Evolutionary conservation across 1,140 invertebrate species (phyloP), one percentile per base, ranked within the genome.

Genomic region (Hesperophylax magnus): DNA sequence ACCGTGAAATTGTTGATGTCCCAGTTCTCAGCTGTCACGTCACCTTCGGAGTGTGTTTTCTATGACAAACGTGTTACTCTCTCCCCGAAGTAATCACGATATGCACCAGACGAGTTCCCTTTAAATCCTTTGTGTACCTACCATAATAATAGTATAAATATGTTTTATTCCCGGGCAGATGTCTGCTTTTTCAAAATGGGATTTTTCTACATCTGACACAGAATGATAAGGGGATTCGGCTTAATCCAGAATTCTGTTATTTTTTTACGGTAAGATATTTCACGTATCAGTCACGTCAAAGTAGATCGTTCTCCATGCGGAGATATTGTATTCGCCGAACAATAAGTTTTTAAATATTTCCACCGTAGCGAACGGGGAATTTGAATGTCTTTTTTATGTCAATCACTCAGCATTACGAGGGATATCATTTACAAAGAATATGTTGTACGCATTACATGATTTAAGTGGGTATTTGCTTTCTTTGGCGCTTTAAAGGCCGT

Each of bases 61-160:
- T 31, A 24, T 18, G 34, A 47, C 67, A 53, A 52, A 47, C 39
- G 24, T 24, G 61, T 47, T 69, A 17, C 39, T 14, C n/a, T 20
- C 54, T 81, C 79, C 79, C 79, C 11, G 24, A 81, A 81, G 79
- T 71, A 81, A 81, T 81, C 79, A 77, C 74, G 17, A 78, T 78
- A 65, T 78, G 76, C 76, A 78, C 39, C 76, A 63, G 61, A 61
- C 58, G 78, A 34, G 47, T 39, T 47, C 22, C 18, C 34, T 4
- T 18, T 71, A 47, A 71, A 71, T 47, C 18, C 27, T 31, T 27
- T 34, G 39, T 65, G 27, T 71, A 71, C 24, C n/a, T 47, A 47
- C 67, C 8, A 52, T 53, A 52, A 71, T 52, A 71, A 71, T 71
- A 39, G 67, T 71, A 71, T 52, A 71, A 71, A 71, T 52, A 71